Percentiles rank a stretch among this genome's conserved stretches.
Evolutionary conservation across 2,888 invertebrate species (phyloP).

Genomic region (Nemoura dubitans): DNA sequence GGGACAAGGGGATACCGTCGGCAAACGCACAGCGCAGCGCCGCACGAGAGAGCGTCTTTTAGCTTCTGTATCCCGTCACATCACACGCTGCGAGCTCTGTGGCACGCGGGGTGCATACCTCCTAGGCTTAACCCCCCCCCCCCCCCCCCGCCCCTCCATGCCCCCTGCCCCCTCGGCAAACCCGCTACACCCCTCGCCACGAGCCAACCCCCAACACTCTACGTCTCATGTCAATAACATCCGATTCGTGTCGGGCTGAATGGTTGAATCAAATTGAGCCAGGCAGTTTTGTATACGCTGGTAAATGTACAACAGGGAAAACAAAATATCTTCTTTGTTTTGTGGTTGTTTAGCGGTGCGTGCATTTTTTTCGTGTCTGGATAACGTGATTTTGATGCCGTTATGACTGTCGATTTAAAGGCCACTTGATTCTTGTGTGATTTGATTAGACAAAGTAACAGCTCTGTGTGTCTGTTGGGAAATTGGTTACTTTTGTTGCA

Average conservation of each 20-base stretch:
- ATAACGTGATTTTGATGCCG: background rate
- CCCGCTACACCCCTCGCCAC: constrained; percentile 15
- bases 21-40: background rate
- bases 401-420: background rate
- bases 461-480: no score
- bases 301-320: constrained; percentile 7
- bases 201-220: constrained; percentile 12
- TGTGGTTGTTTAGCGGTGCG: no score
- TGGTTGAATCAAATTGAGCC: background rate
- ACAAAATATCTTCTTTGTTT: background rate
- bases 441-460: background rate
- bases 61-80: constrained; percentile 22
- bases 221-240: constrained; percentile 4
- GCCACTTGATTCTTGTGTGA: background rate
- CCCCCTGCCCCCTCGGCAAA: background rate
- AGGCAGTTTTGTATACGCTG: background rate
- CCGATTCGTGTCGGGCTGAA: constrained; percentile 7
- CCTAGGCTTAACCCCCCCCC: background rate
- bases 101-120: constrained; percentile 29
- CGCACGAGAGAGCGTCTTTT: background rate
- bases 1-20: background rate
- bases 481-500: no score
- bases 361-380: background rate
- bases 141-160: background rate
- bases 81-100: constrained; percentile 15